phyloP scores from a whole-genome alignment of 2,888 invertebrate species.

The Odontothrips loti region DNA sequence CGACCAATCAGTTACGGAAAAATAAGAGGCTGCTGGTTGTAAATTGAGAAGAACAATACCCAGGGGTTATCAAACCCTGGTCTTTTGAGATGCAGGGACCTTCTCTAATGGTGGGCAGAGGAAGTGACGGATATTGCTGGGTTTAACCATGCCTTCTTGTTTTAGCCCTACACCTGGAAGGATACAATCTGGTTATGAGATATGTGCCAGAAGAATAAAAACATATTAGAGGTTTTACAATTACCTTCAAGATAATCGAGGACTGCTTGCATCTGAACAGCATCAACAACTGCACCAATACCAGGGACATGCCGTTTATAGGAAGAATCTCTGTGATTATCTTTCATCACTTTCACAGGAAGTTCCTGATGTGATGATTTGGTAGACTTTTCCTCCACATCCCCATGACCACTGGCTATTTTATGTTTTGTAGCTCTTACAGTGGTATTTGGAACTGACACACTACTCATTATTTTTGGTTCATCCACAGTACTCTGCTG shows the following conservation, averaged over 20 bases:
- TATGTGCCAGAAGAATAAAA: background rate
- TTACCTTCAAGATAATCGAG: constrained; percentile 46
- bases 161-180: constrained; percentile 38
- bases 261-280: constrained; percentile 52
- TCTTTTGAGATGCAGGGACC: constrained; percentile 8
- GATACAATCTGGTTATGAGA: background rate
- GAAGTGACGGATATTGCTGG: constrained; percentile 64
- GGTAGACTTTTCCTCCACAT: background rate
- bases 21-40: too few relatives aligned
- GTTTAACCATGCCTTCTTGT: constrained; percentile 65
- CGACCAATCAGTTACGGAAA: too few relatives aligned
- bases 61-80: background rate
- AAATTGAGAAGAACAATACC: too few relatives aligned
- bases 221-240: background rate
- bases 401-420: background rate
- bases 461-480: background rate
- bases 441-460: background rate
- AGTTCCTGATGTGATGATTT: background rate
- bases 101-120: constrained; percentile 63
- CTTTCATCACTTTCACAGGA: constrained; percentile 17
- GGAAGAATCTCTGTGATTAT: constrained; percentile 6
- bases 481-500: constrained; percentile 1
- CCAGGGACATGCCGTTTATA: constrained; percentile 50
- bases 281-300: constrained; percentile 55
- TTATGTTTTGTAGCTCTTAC: background rate